Conservation (phyloP, 2,113 vertebrate species). For the Regulus satrapa region DNA sequence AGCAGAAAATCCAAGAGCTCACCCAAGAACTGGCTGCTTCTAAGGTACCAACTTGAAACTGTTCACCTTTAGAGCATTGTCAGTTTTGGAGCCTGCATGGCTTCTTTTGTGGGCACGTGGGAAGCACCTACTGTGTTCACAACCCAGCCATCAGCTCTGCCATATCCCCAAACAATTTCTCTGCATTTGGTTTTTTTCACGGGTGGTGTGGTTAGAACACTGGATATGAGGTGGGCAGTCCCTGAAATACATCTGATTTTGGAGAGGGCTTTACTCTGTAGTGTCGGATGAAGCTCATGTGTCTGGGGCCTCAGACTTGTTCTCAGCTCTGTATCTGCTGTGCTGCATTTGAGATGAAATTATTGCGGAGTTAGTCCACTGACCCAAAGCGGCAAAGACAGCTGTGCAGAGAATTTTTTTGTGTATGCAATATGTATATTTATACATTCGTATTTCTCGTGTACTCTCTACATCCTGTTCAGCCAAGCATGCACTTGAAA, state of each 20-base stretch:
- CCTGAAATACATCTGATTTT: neutral
- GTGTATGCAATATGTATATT: neutral
- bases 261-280: neutral
- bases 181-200: neutral
- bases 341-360: neutral
- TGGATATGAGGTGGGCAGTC: neutral
- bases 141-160: neutral
- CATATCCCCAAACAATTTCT: neutral
- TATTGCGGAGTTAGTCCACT: neutral
- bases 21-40: slow-evolving; percentile 85
- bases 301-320: neutral
- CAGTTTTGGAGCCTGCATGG: neutral
- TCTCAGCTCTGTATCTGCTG: neutral
- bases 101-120: neutral
- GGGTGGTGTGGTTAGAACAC: neutral
- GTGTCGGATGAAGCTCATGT: neutral
- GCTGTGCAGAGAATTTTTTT: neutral
- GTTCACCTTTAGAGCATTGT: neutral
- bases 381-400: neutral
- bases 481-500: neutral
- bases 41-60: slow-evolving; percentile 74
- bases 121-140: neutral
- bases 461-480: neutral
- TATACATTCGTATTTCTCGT: neutral
- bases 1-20: slow-evolving; percentile 92